Evolutionary conservation across 2,888 invertebrate genomes (phyloP).

Genomic region (Galeruca laticollis): DNA sequence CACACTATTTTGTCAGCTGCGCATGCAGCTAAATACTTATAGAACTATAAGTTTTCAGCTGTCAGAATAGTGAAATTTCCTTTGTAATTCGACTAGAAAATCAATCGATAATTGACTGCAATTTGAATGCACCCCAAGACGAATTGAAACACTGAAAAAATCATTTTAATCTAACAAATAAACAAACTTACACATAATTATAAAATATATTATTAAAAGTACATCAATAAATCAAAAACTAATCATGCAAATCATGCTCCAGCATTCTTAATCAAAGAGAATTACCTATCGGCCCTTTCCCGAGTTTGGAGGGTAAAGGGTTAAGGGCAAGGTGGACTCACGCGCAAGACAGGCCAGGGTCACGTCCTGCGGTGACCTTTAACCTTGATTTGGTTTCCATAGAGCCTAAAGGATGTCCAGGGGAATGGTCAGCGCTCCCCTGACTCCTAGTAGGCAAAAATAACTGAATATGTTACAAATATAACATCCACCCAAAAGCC

Average conservation of each 20-base stretch:
- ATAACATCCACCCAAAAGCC: slow-evolving; percentile 49
- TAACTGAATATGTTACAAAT: slow-evolving; percentile 33
- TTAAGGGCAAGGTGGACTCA: slow-evolving; percentile 58
- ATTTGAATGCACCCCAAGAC: too few species aligned
- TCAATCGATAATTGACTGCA: too few species aligned
- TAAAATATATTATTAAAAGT: too few species aligned
- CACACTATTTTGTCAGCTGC: too few species aligned
- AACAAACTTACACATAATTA: too few species aligned
- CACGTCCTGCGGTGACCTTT: slow-evolving; percentile 81
- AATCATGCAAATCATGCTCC: slow-evolving; percentile 12
- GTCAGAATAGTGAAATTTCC: too few species aligned
- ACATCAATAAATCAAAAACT: neutral
- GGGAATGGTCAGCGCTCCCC: slow-evolving; percentile 54
- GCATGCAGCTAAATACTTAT: too few species aligned
- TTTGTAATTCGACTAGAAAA: too few species aligned
- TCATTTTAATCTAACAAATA: too few species aligned
- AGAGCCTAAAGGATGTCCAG: slow-evolving; percentile 68
- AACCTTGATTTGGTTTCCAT: slow-evolving; percentile 87
- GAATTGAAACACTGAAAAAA: too few species aligned
- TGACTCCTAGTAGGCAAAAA: slow-evolving; percentile 41
- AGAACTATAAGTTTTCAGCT: too few species aligned
- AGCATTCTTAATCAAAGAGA: neutral
- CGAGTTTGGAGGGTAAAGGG: slow-evolving; percentile 56
- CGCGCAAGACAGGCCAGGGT: slow-evolving; percentile 72
- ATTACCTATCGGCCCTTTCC: slow-evolving; percentile 61